phyloP scores from a whole-genome alignment of 2,797 vertebrate genomes.

The Decapterus maruadsi region DNA sequence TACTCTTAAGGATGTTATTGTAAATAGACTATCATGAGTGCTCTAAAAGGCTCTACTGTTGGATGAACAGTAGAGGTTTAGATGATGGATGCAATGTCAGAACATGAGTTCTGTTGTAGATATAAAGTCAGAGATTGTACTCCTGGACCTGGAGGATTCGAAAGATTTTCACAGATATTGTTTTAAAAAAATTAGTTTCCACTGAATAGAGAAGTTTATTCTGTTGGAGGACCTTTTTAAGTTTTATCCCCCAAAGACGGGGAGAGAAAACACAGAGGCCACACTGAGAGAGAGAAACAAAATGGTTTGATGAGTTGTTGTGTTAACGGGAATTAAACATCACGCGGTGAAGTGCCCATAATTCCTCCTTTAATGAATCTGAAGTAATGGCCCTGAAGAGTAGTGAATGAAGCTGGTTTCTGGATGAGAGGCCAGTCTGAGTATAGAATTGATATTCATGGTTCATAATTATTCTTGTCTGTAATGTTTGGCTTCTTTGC shows the following conservation, averaged over 20 bases:
- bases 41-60: constrained; percentile 67
- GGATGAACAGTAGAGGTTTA: constrained; percentile 54
- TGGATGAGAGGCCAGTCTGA: constrained; percentile 65
- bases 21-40: constrained; percentile 67
- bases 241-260: constrained; percentile 46
- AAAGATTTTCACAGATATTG: constrained; percentile 38
- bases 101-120: constrained; percentile 68
- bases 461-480: constrained; percentile 82
- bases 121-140: constrained; percentile 68
- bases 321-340: neutral
- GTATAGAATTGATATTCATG: constrained; percentile 67
- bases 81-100: constrained; percentile 60
- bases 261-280: constrained; percentile 34
- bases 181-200: constrained; percentile 47
- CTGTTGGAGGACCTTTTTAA: constrained; percentile 44
- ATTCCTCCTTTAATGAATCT: constrained; percentile 27
- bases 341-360: neutral
- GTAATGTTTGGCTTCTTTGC: constrained; percentile 86
- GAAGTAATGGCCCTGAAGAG: constrained; percentile 55
- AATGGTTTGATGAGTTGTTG: neutral
- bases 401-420: constrained; percentile 56
- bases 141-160: constrained; percentile 47
- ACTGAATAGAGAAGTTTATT: constrained; percentile 46
- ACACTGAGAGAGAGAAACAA: constrained; percentile 33
- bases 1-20: constrained; percentile 62